Evolutionary conservation across 2,888 invertebrate genomes (phyloP), one percentile per base, ranked within the genome.

Genomic region (Rhingia rostrata): DNA sequence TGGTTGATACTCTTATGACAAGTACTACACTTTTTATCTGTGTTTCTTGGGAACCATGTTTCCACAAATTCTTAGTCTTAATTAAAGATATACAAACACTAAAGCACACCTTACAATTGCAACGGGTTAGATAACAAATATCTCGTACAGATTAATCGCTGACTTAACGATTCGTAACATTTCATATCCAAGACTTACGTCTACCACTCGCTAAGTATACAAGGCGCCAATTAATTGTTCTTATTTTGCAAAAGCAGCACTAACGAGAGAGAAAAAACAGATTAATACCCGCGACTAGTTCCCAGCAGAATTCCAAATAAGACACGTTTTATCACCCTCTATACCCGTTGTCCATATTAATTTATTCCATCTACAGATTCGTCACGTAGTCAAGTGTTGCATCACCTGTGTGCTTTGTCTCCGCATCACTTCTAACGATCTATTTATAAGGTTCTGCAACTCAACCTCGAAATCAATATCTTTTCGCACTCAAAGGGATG

Each of bases 381-480:
- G 45, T 69, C 58, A 69, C 69, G 69, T 58, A 69, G 30, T 45
- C 58, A 69, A 58, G 22, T 51, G 35, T 72, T 72, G 35, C 51
- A 72, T 72, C 60, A 60, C 41, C 41, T 12, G 2, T 35, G 22
- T 22, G 22, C 22, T 22, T 22, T 22, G 22, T 22, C 22, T 22
- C 61, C 14, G 51, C 41, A 51, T 72, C 60, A 14, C 35, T 41
- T 33, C 32, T 30, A 33, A 4, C 51, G 32, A 69, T 69, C 43
- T 72, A 72, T 53, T 61, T 43, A 41, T 72, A 49, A 14, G 10
- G 10, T 3, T 14, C 12, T n/a, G 47, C 49, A 60, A 35, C 41
- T 54, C 54, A 54, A 54, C 45, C 63, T 63, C 63, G 63, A 37
- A 73, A 73, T 73, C 61, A 37, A 63, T 73, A 73, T 12, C 33